Evolutionary conservation across 2,888 invertebrate species (phyloP).

Genomic region (Idaea aversata): DNA sequence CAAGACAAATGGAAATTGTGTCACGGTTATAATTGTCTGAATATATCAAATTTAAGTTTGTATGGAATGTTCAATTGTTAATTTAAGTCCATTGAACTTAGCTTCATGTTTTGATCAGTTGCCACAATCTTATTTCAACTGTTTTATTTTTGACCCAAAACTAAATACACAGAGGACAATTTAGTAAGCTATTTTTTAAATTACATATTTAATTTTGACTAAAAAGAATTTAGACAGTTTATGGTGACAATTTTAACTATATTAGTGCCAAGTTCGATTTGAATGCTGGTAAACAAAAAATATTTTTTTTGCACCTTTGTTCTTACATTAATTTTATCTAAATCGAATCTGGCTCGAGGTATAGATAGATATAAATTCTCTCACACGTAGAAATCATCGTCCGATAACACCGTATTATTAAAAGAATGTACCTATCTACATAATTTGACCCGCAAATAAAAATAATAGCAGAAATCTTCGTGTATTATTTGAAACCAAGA

Average conservation of each 20-base stretch:
- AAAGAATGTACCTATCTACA: conserved; percentile 2
- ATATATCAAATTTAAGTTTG: neutral
- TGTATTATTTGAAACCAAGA: neutral
- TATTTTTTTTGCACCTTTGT: neutral
- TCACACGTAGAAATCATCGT: neutral
- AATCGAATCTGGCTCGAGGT: neutral
- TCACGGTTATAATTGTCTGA: neutral
- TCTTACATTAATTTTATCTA: neutral
- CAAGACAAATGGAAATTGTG: neutral
- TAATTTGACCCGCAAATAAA: neutral
- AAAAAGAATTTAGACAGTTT: neutral
- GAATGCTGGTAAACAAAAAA: neutral
- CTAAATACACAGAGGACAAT: neutral
- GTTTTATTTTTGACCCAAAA: neutral
- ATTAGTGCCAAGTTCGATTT: neutral
- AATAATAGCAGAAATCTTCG: neutral
- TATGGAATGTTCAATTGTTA: neutral
- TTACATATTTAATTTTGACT: no score
- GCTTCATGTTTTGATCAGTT: neutral
- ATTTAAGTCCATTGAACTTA: neutral
- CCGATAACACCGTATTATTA: conserved; percentile 1
- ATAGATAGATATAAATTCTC: neutral
- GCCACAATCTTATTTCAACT: neutral
- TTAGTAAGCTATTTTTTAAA: no score
- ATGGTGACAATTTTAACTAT: neutral